Evolutionary conservation across 2,797 vertebrate genomes (phyloP).

Genomic region (Hipposideros larvatus): DNA sequence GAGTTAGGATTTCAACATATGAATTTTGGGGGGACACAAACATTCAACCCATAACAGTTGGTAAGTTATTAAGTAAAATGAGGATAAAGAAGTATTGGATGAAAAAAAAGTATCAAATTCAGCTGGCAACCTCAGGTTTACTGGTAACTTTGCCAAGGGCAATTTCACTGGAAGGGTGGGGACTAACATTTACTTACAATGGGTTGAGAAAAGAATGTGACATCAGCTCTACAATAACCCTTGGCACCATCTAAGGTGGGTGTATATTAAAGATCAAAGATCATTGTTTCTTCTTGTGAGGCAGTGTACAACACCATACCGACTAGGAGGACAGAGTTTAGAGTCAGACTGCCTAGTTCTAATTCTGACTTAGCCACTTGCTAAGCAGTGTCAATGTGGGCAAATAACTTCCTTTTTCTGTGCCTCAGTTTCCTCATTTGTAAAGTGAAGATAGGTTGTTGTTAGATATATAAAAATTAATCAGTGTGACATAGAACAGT

Average conservation of each 20-base stretch:
- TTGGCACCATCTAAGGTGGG: not conserved
- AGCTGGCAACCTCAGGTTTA: not conserved
- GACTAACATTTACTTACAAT: not conserved
- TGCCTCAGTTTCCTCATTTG: not conserved
- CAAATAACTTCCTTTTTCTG: not conserved
- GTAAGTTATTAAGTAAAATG: slow-evolving; percentile 22
- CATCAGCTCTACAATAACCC: not conserved
- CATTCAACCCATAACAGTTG: not conserved
- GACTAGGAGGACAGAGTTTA: not conserved
- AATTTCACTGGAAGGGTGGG: not conserved
- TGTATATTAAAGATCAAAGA: not conserved
- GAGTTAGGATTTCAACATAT: not conserved
- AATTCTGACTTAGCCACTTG: not conserved
- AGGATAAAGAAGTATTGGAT: not conserved
- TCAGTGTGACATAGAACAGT: not conserved
- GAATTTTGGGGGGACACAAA: not conserved
- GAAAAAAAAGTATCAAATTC: not conserved
- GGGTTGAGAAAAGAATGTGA: not conserved
- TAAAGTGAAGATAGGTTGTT: not conserved
- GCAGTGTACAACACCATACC: not conserved
- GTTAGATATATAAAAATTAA: slow-evolving; percentile 1
- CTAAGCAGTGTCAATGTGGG: not conserved
- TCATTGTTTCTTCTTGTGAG: slow-evolving; percentile 1
- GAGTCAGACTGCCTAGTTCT: not conserved
- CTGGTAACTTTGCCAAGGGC: not conserved